Evolutionary conservation across 2,888 invertebrate species (phyloP).

Genomic region (Sceliomorpha sp.): DNA sequence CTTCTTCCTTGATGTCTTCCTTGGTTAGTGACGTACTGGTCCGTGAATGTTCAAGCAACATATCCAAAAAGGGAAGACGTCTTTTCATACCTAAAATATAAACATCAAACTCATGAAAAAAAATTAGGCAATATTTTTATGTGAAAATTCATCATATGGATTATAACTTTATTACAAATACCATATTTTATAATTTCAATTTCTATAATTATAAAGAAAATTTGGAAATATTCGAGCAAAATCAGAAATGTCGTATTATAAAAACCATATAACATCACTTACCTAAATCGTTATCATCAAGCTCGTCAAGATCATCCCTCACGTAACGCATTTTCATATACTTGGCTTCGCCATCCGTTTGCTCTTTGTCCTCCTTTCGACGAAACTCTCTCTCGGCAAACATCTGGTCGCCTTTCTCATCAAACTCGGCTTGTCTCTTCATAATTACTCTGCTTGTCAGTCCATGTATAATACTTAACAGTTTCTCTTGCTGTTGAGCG

Average conservation of each 20-base stretch:
- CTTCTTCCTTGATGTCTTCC: slow-evolving; percentile 91
- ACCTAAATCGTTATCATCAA: slow-evolving; percentile 80
- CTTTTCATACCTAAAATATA: slow-evolving; percentile 85
- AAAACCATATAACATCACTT: too few relatives aligned
- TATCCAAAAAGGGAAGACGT: slow-evolving; percentile 92
- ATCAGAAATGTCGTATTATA: too few relatives aligned
- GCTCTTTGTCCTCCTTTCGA: slow-evolving; percentile 26
- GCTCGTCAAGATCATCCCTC: slow-evolving; percentile 81
- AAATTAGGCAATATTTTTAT: too few relatives aligned
- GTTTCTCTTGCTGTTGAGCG: slow-evolving; percentile 78
- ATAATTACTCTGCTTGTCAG: slow-evolving; percentile 80
- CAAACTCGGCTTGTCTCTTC: slow-evolving; percentile 62
- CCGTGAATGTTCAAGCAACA: slow-evolving; percentile 89
- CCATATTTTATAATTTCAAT: too few relatives aligned
- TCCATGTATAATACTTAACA: slow-evolving; percentile 81
- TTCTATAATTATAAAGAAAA: too few relatives aligned
- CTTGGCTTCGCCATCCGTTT: slow-evolving; percentile 5
- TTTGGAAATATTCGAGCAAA: too few relatives aligned
- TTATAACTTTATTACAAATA: too few relatives aligned
- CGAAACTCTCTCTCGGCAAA: slow-evolving; percentile 36
- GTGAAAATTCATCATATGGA: too few relatives aligned
- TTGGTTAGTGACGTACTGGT: slow-evolving; percentile 87
- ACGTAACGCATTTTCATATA: slow-evolving; percentile 68
- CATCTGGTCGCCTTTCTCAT: slow-evolving; percentile 51
- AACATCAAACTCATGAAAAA: slow-evolving; percentile 12